Evolutionary conservation across 2,888 invertebrate genomes (phyloP), one percentile per base, ranked within the genome.

Genomic region (Agrypnus murinus): DNA sequence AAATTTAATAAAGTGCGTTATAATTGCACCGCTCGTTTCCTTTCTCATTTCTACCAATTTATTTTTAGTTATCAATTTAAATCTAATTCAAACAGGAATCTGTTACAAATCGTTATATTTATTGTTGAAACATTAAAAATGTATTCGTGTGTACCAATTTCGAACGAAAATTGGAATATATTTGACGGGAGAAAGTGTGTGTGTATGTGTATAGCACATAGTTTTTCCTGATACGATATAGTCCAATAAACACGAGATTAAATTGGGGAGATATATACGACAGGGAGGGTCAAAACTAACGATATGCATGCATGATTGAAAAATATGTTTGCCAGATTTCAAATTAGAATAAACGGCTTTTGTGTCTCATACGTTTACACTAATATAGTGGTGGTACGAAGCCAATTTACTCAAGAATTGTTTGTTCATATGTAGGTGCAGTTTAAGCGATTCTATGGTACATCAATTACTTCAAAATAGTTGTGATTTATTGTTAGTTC

Each of bases 1-100:
- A 62, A 70, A 70, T 70, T 70, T 70, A 70, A 70, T 70, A 70
- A 70, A 70, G 70, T 67, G 57, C 59, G 65, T 60, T 57, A 40
- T 70, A 70, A 70, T 70, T 70, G 55, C 55, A 65, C 55, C 60
- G 65, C 32, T 53, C 10, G 65, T 36, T 70, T 65, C 57, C 53
- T 65, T 17, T 32, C 25, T 34, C 15, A 31, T 25, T 25, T 50
- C 31, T 25, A 17, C 58, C 38, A 15, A n/a, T 48, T 65, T 46
- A 25, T 25, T 25, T 25, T 25, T 25, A 25, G 2, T 25, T 3
- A 2, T 25, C 5, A 25, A 69, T 58, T 48, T 50, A 69, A 69
- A 64, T 55, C 46, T 62, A 45, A 62, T 68, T 63, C 25, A 50
- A 36, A 32, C 59, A 32, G 34, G 38, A 25, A 50, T 12, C 19